Evolutionary conservation across 2,888 invertebrate genomes (phyloP).

Genomic region (Rotaria macrura): DNA sequence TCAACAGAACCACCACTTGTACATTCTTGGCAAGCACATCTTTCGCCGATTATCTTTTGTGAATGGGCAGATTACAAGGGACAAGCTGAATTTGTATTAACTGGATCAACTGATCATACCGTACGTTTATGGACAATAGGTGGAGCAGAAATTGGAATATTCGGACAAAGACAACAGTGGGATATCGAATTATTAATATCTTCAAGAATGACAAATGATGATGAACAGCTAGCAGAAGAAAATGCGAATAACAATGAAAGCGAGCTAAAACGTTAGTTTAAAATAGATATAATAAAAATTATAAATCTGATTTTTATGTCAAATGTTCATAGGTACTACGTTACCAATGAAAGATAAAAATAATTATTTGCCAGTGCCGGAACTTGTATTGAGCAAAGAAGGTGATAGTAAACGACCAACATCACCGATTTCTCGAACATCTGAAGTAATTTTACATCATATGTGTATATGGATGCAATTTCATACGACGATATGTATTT

Average conservation of each 20-base stretch:
- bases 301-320: too few species aligned
- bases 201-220: neutral
- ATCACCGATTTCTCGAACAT: neutral
- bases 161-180: slow-evolving; percentile 43
- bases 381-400: neutral
- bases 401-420: neutral
- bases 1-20: slow-evolving; percentile 38
- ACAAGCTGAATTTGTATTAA: slow-evolving; percentile 40
- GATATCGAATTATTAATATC: neutral
- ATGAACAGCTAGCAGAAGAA: neutral
- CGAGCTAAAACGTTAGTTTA: neutral
- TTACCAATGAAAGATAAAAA: neutral
- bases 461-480: neutral
- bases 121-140: slow-evolving; percentile 44
- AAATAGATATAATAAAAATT: neutral
- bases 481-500: neutral
- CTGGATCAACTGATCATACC: slow-evolving; percentile 46
- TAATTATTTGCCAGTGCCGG: neutral
- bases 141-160: slow-evolving; percentile 45
- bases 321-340: neutral
- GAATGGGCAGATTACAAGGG: slow-evolving; percentile 42
- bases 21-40: slow-evolving; percentile 43
- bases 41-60: slow-evolving; percentile 45
- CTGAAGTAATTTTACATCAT: neutral
- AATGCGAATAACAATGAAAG: neutral